Base-by-base conservation (phyloP, 1,140 invertebrate genomes). In the Hirudo medicinalis region DNA sequence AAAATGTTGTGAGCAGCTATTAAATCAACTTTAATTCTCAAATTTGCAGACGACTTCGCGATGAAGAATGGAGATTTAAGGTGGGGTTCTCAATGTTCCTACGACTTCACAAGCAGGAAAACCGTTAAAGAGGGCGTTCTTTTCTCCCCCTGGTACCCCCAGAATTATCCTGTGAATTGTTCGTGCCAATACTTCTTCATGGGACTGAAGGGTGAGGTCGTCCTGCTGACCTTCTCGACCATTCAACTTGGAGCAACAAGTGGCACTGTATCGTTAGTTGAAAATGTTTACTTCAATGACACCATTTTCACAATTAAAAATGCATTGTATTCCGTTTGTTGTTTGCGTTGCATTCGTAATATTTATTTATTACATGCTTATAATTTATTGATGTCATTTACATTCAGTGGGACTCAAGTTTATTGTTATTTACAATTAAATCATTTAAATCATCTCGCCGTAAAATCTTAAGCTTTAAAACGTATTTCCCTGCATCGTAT, bases 111-210 rank as follows among this genome's bases (percentile, higher is more conserved):
- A 76, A 89, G 87, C 75, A 85, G 85, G 67, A 85, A 87, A 76
- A 84, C 86, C 75, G 84, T 85, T 60, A 85, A 84, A 36, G 81
- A 84, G 75, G 90, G 89, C 13, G 85, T 75, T 27, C 88, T 92
- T 78, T 92, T 89, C 78, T 91, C 90, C 55, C 90, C 90, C 0
- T 84, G 88, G 73, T 91, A 91, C 82, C 90, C 90, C 9, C 90
- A 89, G 53, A 89, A 86, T 75, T 91, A 91, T 78, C 89, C 89
- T n/a, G 87, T 86, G 75, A 88, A 89, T 78, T 85, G 89, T 75
- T 84, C 86, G 54, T 92, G 90, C 81, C 86, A 87, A 73, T 91
- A 91, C 82, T 85, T 86, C 76, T 91, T 92, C 81, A 84, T 74
- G 67, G 81, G 75, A 71, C 78, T 32, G 79, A 80, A 69, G 81